Percentiles rank a stretch among this genome's conserved stretches.
Evolutionary conservation across 2,113 vertebrate species (phyloP).

Genomic region (Macheiramphus alcinus): DNA sequence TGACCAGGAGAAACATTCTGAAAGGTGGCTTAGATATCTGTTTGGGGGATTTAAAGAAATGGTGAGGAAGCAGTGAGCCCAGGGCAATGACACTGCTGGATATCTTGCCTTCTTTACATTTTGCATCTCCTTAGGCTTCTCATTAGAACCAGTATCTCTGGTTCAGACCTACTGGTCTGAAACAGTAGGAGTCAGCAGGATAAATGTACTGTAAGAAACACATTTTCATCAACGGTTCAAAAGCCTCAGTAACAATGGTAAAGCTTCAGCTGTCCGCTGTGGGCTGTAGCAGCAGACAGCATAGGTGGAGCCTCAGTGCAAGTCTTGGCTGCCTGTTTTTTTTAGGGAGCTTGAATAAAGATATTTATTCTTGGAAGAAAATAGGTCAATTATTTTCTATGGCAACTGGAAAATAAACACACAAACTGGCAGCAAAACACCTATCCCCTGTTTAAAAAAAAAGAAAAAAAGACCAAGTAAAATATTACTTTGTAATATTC

Average conservation of each 20-base stretch:
- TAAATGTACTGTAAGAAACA: conserved; percentile 43
- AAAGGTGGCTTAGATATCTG: neutral
- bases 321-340: conserved; percentile 49
- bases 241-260: conserved; percentile 44
- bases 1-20: neutral
- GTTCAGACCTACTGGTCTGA: too few species aligned
- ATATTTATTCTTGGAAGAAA: conserved; percentile 76
- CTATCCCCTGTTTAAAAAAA: neutral
- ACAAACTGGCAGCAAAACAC: conserved; percentile 60
- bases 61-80: neutral
- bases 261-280: conserved; percentile 40
- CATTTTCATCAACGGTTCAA: conserved; percentile 43
- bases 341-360: conserved; percentile 70
- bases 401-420: conserved; percentile 78
- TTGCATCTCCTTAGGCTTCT: conserved; percentile 18
- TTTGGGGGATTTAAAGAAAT: neutral
- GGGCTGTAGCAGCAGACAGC: conserved; percentile 48
- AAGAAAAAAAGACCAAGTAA: conserved; percentile 19
- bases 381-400: conserved; percentile 78
- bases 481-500: conserved; percentile 63
- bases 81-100: neutral
- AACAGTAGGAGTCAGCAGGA: conserved; percentile 62
- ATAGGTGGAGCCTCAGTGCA: conserved; percentile 41
- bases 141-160: conserved; percentile 36
- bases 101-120: neutral